phyloP scores from a whole-genome alignment of 92 coral and sea anemone genomes.

The Palythoa grandis region DNA sequence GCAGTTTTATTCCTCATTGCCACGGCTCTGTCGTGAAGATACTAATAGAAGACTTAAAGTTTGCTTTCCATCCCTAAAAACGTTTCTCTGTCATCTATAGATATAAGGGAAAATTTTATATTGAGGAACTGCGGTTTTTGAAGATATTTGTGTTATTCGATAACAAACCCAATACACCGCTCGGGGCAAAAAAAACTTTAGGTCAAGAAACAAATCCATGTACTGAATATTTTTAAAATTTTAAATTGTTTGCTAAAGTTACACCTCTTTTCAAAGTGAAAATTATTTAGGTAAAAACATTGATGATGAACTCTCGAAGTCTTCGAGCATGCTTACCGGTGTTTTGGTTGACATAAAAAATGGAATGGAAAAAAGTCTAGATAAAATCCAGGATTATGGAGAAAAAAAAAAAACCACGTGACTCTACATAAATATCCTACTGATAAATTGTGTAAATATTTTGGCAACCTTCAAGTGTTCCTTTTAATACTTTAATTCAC shows the following conservation, averaged over 20 bases:
- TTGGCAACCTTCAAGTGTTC: not conserved
- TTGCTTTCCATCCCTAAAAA: not conserved
- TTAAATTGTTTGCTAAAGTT: not conserved
- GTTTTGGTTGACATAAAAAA: not conserved
- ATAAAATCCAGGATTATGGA: not conserved
- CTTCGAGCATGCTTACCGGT: not conserved
- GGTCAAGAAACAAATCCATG: constrained; percentile 2
- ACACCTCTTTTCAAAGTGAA: not conserved
- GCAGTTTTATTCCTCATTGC: not conserved
- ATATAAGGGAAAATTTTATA: not conserved
- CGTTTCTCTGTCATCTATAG: constrained; percentile 1
- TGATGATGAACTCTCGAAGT: not conserved
- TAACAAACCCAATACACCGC: constrained; percentile 18
- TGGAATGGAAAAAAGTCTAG: not conserved
- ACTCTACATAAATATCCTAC: not conserved
- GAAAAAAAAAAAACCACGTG: not conserved
- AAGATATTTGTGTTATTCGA: constrained; percentile 23
- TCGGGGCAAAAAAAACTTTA: constrained; percentile 25
- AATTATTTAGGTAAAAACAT: not conserved
- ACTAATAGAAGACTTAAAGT: not conserved
- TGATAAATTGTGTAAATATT: not conserved
- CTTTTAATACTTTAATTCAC: not conserved
- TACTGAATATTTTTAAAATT: not conserved
- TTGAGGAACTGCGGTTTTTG: constrained; percentile 12
- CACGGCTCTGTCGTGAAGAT: not conserved